phyloP scores from a whole-genome alignment of 2,113 vertebrate genomes.

The Eonycteris spelaea region DNA sequence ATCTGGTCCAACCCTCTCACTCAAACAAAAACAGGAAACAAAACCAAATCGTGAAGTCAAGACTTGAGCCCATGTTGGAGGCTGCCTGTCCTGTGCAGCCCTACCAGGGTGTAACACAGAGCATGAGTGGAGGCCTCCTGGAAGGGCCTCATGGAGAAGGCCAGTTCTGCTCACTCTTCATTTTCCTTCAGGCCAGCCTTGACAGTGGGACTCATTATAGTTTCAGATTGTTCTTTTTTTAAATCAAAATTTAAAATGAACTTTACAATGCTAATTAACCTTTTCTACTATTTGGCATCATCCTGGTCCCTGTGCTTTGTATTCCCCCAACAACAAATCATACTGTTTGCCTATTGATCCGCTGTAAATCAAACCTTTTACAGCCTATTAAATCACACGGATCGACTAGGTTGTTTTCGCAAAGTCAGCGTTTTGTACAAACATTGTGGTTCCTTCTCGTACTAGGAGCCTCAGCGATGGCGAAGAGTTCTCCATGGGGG shows the following conservation, averaged over 20 bases:
- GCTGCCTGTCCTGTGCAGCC: not conserved
- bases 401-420: not conserved
- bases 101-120: not conserved
- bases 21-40: not conserved
- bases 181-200: not conserved
- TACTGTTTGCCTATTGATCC: not conserved
- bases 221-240: not conserved
- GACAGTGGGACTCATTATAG: not conserved
- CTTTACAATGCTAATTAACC: not conserved
- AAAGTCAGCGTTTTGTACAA: conserved; percentile 41
- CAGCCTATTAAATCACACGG: conserved; percentile 25
- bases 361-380: conserved; percentile 38
- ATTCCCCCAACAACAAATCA: not conserved
- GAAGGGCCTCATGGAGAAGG: rapidly evolving
- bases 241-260: conserved; percentile 19
- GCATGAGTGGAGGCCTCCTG: rapidly evolving
- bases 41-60: not conserved
- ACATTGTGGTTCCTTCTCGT: not conserved
- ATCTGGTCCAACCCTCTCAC: not conserved
- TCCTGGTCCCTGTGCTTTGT: not conserved
- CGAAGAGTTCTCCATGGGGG: not conserved
- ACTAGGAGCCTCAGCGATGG: not conserved
- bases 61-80: not conserved
- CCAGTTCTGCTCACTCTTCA: not conserved
- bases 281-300: not conserved